These are phyloP conservation scores for Dioctria linearis DNA, from an alignment of 2,888 invertebrate genomes.

Conservation along the genomic window DNA sequence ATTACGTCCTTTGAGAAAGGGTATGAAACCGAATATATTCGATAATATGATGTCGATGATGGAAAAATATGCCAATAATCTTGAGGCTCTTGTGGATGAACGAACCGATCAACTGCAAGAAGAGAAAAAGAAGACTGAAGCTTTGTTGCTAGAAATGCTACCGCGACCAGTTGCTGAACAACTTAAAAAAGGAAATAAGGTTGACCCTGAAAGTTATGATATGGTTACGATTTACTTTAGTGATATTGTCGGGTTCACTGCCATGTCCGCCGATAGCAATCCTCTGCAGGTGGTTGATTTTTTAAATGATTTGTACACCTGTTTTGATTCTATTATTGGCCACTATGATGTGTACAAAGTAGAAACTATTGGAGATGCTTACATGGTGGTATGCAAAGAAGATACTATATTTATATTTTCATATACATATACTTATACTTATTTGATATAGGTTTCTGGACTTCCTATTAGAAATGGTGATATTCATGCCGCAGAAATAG, in stretches of 20 bases:
- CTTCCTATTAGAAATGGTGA: constrained; percentile 91
- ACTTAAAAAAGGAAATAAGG: constrained; percentile 89
- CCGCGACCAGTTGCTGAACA: constrained; percentile 94
- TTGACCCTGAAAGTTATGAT: constrained; percentile 92
- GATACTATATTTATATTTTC: too few species aligned
- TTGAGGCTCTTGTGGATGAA: constrained; percentile 94
- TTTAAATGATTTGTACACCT: constrained; percentile 93
- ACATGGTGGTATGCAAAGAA: constrained; percentile 84
- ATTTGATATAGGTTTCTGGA: constrained; percentile 79
- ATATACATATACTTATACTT: neutral
- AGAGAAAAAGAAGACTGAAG: constrained; percentile 97
- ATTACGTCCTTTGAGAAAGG: constrained; percentile 86
- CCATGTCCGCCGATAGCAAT: constrained; percentile 93
- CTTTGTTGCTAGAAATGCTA: constrained; percentile 88
- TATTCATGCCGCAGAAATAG: constrained; percentile 93
- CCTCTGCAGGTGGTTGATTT: constrained; percentile 93
- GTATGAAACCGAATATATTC: constrained; percentile 96
- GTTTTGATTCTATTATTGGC: constrained; percentile 94
- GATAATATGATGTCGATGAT: constrained; percentile 99
- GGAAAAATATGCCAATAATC: constrained; percentile 97
- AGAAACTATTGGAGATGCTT: constrained; percentile 92
- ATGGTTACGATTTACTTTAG: constrained; percentile 92
- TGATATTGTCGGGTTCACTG: constrained; percentile 94
- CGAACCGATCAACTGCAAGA: constrained; percentile 93
- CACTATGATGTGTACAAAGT: constrained; percentile 96